These are phyloP conservation scores for Nomada lathburiana DNA, from an alignment of 2,888 invertebrate genomes.

Conservation along the genomic window DNA sequence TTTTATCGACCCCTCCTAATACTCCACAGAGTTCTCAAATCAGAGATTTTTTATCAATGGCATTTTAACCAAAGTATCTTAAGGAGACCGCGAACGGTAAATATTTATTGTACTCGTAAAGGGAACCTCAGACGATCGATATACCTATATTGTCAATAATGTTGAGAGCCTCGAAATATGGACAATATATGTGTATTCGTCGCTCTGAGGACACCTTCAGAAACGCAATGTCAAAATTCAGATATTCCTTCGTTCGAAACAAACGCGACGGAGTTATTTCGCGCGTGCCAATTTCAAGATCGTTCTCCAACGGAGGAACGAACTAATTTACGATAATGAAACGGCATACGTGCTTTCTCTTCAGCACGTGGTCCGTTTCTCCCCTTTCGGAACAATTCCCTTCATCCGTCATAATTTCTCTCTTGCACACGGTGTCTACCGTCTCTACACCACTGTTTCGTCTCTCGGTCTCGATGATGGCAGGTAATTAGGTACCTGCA, in stretches of 20 bases:
- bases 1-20: neutral
- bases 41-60: neutral
- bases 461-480: slow-evolving; percentile 37
- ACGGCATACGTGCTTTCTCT: slow-evolving; percentile 48
- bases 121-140: too few species aligned
- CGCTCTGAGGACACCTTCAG: too few species aligned
- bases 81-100: too few species aligned
- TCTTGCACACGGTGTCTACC: slow-evolving; percentile 5
- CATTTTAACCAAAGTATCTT: too few species aligned
- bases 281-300: slow-evolving; percentile 39
- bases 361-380: slow-evolving; percentile 39
- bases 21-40: neutral
- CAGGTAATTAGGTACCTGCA: slow-evolving; percentile 54
- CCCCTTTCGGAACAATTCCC: slow-evolving; percentile 45
- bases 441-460: neutral
- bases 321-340: slow-evolving; percentile 62
- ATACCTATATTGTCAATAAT: too few species aligned
- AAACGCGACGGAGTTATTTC: slow-evolving; percentile 26
- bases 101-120: too few species aligned
- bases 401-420: slow-evolving; percentile 3
- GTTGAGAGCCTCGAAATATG: too few species aligned
- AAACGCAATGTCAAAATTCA: too few species aligned
- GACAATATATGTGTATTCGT: too few species aligned
- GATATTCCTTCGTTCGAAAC: neutral
- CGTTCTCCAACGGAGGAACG: slow-evolving; percentile 20